Evolutionary conservation across 2,797 vertebrate species (phyloP).

Genomic region (Notolepis coatsorum): DNA sequence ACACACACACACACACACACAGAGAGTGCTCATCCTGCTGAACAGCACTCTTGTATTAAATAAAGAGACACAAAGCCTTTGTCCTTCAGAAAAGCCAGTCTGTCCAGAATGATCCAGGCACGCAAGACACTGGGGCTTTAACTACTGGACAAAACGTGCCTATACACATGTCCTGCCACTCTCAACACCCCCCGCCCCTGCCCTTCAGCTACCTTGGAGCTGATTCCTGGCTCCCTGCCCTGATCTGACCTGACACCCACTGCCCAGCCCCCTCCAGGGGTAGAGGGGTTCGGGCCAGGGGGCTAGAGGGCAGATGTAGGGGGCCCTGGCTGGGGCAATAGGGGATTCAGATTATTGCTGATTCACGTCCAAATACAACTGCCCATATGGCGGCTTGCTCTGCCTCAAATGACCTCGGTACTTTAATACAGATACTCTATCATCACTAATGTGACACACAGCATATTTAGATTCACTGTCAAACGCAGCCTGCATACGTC

Average conservation of each 20-base stretch:
- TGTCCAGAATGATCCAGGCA: constrained; percentile 32
- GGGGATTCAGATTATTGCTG: constrained; percentile 39
- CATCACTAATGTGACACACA: constrained; percentile 25
- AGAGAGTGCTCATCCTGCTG: too few species aligned
- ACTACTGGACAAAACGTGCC: constrained; percentile 12
- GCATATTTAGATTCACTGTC: constrained; percentile 40
- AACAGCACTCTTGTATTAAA: too few species aligned
- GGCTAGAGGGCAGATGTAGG: constrained; percentile 51
- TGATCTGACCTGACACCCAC: constrained; percentile 11
- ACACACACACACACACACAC: too few species aligned
- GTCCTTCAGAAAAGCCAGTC: too few species aligned
- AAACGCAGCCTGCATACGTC: too few species aligned
- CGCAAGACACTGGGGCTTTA: constrained; percentile 31
- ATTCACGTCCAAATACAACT: constrained; percentile 44
- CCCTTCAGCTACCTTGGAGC: constrained; percentile 54
- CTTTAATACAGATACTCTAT: constrained; percentile 6
- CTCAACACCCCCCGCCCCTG: constrained; percentile 20
- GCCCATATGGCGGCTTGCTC: constrained; percentile 37
- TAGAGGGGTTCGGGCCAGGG: constrained; percentile 6
- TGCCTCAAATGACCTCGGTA: constrained; percentile 47
- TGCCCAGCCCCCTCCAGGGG: constrained; percentile 32
- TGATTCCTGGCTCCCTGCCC: constrained; percentile 37
- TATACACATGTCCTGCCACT: neutral
- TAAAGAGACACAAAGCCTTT: too few species aligned
- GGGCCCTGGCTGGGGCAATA: constrained; percentile 36